These are phyloP conservation scores for Menura novaehollandiae DNA, from an alignment of 2,113 vertebrate genomes.

Conservation along the genomic window DNA sequence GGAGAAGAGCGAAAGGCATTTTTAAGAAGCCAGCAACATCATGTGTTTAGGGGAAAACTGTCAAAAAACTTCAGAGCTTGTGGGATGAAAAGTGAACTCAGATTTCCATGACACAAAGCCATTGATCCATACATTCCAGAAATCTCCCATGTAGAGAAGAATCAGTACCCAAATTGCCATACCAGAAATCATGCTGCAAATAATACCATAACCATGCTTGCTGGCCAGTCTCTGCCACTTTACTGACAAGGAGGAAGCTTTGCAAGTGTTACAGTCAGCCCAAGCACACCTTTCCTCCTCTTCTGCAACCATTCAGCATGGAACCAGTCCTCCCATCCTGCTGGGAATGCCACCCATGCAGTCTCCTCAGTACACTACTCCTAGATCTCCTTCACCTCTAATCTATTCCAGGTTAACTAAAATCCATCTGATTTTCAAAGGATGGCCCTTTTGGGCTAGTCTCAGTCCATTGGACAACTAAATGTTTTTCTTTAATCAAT, in stretches of 20 bases:
- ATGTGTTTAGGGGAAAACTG: background rate
- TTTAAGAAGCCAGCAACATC: background rate
- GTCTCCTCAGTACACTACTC: background rate
- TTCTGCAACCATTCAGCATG: fast-evolving
- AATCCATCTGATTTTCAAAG: background rate
- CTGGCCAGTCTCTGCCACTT: background rate
- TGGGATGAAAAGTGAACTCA: background rate
- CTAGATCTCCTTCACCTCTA: background rate
- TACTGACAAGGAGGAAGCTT: background rate
- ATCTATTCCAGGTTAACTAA: background rate
- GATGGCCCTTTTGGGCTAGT: background rate
- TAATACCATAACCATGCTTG: background rate
- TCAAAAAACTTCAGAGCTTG: background rate
- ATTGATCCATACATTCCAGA: background rate
- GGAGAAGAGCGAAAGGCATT: background rate
- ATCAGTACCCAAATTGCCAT: background rate
- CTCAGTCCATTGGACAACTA: background rate
- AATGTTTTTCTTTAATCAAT: background rate
- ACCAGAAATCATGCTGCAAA: background rate
- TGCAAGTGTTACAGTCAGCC: background rate
- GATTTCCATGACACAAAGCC: background rate
- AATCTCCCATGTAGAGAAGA: background rate
- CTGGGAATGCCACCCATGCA: background rate
- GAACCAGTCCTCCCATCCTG: background rate
- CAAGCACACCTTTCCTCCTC: background rate